Evolutionary conservation across 2,113 vertebrate species (phyloP).

Genomic region (Plecotus auritus): DNA sequence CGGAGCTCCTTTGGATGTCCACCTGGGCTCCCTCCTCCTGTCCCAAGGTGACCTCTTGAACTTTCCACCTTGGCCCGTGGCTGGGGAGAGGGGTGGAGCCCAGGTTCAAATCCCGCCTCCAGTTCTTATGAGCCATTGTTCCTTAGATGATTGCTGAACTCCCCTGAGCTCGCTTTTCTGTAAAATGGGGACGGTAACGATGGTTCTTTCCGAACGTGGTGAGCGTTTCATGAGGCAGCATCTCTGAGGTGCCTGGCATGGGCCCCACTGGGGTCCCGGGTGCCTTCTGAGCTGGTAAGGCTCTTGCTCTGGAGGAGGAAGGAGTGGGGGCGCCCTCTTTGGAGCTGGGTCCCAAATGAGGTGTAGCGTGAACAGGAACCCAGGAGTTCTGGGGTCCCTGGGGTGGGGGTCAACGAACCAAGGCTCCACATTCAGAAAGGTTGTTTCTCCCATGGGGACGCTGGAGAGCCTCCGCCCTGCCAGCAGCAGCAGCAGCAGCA

Average conservation of each 20-base stretch:
- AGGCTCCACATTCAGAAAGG: neutral
- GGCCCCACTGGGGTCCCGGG: neutral
- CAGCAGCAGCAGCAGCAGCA: neutral
- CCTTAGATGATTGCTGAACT: neutral
- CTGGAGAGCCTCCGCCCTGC: neutral
- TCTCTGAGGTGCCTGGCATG: neutral
- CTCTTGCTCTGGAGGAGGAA: neutral
- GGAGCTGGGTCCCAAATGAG: neutral
- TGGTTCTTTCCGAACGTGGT: neutral
- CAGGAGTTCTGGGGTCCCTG: neutral
- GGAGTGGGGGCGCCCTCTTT: neutral
- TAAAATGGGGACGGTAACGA: neutral
- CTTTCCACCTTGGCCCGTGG: neutral
- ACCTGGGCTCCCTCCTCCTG: neutral
- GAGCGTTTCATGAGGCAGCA: neutral
- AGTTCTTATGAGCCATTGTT: too few species aligned
- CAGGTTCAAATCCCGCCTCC: neutral
- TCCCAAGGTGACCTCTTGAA: neutral
- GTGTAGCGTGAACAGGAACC: neutral
- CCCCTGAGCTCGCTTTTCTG: neutral
- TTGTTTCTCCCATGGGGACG: neutral
- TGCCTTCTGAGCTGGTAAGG: neutral
- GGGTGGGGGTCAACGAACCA: neutral
- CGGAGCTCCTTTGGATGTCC: fast-evolving
- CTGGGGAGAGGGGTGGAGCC: neutral